Evolutionary conservation across 2,797 vertebrate species (phyloP).

Genomic region (Pyrocephalus nanus): DNA sequence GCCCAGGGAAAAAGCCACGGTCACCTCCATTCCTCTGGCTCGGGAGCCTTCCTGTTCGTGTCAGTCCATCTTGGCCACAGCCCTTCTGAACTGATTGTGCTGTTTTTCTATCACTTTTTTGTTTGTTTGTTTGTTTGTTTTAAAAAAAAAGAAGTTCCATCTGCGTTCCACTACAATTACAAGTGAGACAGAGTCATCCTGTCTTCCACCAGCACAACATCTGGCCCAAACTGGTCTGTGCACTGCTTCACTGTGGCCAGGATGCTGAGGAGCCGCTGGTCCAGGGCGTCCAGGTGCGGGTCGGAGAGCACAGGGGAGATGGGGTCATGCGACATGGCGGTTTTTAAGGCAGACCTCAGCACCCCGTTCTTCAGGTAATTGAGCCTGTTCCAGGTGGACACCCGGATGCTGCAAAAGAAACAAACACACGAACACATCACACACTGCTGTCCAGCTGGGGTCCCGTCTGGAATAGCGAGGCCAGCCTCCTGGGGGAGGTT

Average conservation of each 20-base stretch:
- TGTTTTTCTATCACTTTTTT: slow-evolving; percentile 74
- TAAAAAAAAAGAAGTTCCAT: slow-evolving; percentile 50
- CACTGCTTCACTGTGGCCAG: slow-evolving; percentile 92
- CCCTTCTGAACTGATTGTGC: slow-evolving; percentile 74
- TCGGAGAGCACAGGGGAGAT: slow-evolving; percentile 87
- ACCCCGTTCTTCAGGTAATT: slow-evolving; percentile 88
- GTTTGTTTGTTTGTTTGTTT: neutral
- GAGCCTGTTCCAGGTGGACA: slow-evolving; percentile 96
- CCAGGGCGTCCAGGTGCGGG: slow-evolving; percentile 87
- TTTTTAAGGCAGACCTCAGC: slow-evolving; percentile 88
- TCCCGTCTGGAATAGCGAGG: neutral
- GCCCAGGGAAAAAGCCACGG: slow-evolving; percentile 15
- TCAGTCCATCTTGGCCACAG: slow-evolving; percentile 40
- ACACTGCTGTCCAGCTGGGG: neutral
- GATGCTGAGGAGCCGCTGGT: slow-evolving; percentile 88
- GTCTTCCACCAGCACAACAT: slow-evolving; percentile 93
- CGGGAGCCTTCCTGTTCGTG: slow-evolving; percentile 8
- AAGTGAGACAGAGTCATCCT: slow-evolving; percentile 96
- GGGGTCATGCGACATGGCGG: slow-evolving; percentile 89
- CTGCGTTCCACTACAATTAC: slow-evolving; percentile 65
- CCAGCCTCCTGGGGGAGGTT: neutral
- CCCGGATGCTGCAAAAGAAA: slow-evolving; percentile 84
- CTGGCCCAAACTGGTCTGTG: slow-evolving; percentile 89
- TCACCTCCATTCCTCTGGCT: slow-evolving; percentile 1
- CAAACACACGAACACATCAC: neutral